A percentile compares a stretch with the other conserved stretches of the same genome.
Evolutionary conservation across 2,113 vertebrate genomes (phyloP).

Genomic region (Pseudopipra pipra): DNA sequence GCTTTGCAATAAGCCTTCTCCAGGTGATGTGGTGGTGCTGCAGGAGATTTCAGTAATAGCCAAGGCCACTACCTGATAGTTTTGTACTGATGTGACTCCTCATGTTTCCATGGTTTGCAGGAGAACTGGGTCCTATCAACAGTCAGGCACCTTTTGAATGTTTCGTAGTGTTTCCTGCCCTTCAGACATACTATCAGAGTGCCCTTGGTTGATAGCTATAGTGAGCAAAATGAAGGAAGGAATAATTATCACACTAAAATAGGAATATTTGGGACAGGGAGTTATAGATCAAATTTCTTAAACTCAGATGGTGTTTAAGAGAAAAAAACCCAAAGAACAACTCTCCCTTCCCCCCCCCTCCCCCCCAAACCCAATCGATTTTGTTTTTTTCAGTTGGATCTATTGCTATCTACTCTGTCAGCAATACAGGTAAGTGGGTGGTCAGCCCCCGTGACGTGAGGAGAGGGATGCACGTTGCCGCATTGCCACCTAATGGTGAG

Average conservation of each 20-base stretch:
- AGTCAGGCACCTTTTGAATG: neutral
- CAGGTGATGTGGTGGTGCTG: neutral
- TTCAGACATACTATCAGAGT: fast-evolving
- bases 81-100: neutral
- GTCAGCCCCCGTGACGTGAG: fast-evolving
- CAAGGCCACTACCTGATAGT: neutral
- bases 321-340: neutral
- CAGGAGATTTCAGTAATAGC: neutral
- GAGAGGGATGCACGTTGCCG: neutral
- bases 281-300: neutral
- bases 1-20: neutral
- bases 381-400: neutral
- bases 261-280: neutral
- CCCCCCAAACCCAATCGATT: neutral
- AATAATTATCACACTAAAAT: neutral
- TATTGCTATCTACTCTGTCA: neutral
- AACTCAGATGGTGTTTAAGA: neutral
- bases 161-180: neutral
- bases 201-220: fast-evolving
- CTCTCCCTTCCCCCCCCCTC: too few species aligned
- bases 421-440: neutral
- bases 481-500: neutral
- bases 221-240: neutral
- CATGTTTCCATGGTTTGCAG: neutral
- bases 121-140: neutral